phyloP scores from a whole-genome alignment of 1,140 invertebrate species.

The Drosophila eugracilis region DNA sequence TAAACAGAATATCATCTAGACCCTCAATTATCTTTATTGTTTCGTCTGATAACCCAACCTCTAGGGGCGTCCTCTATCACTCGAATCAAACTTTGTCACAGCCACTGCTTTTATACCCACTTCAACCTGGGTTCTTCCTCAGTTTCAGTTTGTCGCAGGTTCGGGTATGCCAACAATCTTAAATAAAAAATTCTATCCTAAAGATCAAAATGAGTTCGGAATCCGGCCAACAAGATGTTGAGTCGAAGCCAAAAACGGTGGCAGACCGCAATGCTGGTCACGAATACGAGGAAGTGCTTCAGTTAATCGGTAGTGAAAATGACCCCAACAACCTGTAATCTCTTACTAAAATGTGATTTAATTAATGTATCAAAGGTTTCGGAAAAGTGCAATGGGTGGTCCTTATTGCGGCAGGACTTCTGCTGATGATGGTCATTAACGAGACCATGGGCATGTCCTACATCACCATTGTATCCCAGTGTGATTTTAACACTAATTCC shows the following conservation, averaged over 20 bases:
- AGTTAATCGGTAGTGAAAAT: conserved; percentile 54
- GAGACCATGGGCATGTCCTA: conserved; percentile 83
- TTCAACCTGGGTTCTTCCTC: conserved; percentile 11
- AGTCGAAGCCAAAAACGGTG: conserved; percentile 29
- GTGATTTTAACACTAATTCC: conserved; percentile 82
- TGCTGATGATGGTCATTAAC: conserved; percentile 81
- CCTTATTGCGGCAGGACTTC: conserved; percentile 64
- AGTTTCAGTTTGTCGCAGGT: conserved; percentile 53
- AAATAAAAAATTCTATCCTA: neutral
- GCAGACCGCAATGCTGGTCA: conserved; percentile 23
- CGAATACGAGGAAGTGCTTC: conserved; percentile 66
- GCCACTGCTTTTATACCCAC: conserved; percentile 45
- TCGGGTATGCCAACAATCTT: conserved; percentile 39
- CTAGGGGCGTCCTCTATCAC: conserved; percentile 28
- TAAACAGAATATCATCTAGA: conserved; percentile 58
- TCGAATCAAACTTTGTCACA: conserved; percentile 29
- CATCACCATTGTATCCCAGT: conserved; percentile 83
- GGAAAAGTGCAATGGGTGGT: conserved; percentile 69
- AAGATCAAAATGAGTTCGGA: conserved; percentile 35
- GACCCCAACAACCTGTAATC: neutral
- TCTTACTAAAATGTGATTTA: neutral
- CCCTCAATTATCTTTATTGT: conserved; percentile 66
- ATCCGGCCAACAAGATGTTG: conserved; percentile 28
- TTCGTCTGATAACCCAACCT: conserved; percentile 58
- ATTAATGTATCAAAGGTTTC: conserved; percentile 53